Conservation (phyloP, 2,113 vertebrate species). For the Rhagologus leucostigma region DNA sequence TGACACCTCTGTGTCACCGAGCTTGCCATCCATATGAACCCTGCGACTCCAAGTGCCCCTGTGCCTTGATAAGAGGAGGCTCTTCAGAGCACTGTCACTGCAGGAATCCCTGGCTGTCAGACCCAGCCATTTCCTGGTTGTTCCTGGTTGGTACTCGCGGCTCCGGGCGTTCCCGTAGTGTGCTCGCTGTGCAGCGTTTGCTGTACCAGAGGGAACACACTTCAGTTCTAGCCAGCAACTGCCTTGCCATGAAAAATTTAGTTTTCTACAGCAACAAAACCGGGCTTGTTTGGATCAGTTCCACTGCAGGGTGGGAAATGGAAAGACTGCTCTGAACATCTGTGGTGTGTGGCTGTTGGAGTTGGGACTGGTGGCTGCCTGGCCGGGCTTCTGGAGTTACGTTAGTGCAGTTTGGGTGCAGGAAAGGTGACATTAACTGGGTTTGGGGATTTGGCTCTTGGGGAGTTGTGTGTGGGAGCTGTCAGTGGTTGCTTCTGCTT, state of each 20-base stretch:
- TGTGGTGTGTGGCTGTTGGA: not conserved
- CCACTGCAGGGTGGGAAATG: not conserved
- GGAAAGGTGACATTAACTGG: not conserved
- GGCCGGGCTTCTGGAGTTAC: not conserved
- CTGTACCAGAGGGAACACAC: fast-evolving
- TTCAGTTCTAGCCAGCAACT: fast-evolving
- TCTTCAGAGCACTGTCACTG: fast-evolving
- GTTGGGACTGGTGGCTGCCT: not conserved
- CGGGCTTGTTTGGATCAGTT: not conserved
- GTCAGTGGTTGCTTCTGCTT: not conserved
- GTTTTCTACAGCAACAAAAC: not conserved
- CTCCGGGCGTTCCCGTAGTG: fast-evolving
- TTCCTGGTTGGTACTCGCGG: fast-evolving
- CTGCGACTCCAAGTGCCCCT: fast-evolving
- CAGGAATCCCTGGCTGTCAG: not conserved
- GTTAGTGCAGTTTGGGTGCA: not conserved
- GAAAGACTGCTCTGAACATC: not conserved
- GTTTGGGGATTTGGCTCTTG: not conserved
- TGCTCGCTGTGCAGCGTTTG: fast-evolving
- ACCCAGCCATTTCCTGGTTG: fast-evolving
- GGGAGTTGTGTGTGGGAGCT: not conserved
- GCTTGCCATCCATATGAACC: fast-evolving
- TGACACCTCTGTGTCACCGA: not conserved
- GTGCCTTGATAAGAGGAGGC: not conserved
- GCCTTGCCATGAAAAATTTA: not conserved